phyloP scores from a whole-genome alignment of 2,113 vertebrate genomes.

The Chamaea fasciata region DNA sequence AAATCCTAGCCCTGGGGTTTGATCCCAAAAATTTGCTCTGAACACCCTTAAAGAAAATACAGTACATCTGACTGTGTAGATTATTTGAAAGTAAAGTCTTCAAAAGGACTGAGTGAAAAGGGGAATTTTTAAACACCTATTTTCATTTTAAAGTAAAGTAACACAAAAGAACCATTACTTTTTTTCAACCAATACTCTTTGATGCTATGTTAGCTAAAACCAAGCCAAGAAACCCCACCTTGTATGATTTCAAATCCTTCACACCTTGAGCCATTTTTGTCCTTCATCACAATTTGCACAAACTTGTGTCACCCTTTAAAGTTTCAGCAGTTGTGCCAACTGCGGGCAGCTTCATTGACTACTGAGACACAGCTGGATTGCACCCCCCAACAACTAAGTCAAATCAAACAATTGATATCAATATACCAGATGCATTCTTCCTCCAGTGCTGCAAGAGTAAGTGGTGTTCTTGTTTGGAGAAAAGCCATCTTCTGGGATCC shows the following conservation, averaged over 20 bases:
- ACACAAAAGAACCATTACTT: background rate
- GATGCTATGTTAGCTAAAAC: background rate
- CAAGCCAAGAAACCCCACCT: background rate
- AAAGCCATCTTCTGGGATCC: conserved; percentile 66
- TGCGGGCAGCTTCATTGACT: background rate
- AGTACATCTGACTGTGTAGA: background rate
- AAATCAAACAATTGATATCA: conserved; percentile 24
- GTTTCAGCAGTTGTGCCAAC: background rate
- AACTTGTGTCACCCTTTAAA: background rate
- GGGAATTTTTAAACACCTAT: background rate
- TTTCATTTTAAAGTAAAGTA: background rate
- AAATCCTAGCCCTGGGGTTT: background rate
- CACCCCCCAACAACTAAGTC: background rate
- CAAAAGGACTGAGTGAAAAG: background rate
- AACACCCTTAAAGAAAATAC: background rate
- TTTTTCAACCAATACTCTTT: background rate
- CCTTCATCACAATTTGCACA: background rate
- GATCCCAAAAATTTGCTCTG: background rate
- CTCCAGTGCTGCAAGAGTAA: conserved; percentile 71
- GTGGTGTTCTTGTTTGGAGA: conserved; percentile 61
- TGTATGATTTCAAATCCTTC: background rate
- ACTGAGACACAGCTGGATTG: background rate
- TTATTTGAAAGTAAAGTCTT: background rate
- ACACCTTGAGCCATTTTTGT: background rate
- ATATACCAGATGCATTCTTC: conserved; percentile 89